A percentile compares a stretch with the other conserved stretches of the same genome.
Conservation (phyloP, 2,888 invertebrate species). For the Sthenelais limicola region DNA sequence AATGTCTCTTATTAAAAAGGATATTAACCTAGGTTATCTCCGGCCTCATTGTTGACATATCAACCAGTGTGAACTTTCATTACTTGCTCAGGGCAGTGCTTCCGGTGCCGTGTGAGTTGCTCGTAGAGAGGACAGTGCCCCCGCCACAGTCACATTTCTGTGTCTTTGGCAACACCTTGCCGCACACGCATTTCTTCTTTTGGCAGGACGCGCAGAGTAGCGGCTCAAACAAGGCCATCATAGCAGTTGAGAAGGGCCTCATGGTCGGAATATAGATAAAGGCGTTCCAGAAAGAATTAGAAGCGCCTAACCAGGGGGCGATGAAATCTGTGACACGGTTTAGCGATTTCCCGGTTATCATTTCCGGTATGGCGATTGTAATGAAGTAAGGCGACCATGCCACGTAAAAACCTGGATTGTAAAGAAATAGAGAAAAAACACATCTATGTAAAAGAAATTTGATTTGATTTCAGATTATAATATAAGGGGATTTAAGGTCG, state of each 20-base stretch:
- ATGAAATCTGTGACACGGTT: slow-evolving; percentile 13
- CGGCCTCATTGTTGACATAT: no score
- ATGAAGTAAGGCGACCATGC: slow-evolving; percentile 23
- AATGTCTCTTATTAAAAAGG: no score
- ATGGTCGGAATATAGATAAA: slow-evolving; percentile 29
- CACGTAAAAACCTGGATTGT: slow-evolving; percentile 20
- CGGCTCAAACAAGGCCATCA: neutral
- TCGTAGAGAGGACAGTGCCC: neutral
- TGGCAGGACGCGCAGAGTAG: neutral
- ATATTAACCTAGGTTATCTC: no score
- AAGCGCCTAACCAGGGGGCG: slow-evolving; percentile 27
- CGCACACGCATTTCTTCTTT: neutral
- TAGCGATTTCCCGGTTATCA: slow-evolving; percentile 8
- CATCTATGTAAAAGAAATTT: no score
- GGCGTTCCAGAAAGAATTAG: slow-evolving; percentile 35
- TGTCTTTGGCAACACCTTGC: no score
- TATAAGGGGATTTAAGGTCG: no score
- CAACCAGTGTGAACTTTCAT: no score
- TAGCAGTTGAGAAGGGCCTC: slow-evolving; percentile 23
- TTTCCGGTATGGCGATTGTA: slow-evolving; percentile 23
- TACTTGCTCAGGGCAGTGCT: no score
- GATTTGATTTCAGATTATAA: no score
- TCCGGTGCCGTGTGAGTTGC: neutral
- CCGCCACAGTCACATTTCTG: neutral
- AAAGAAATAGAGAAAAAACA: no score